These are phyloP conservation scores for Mola mola DNA, from an alignment of 2,113 vertebrate genomes.

Conservation along the genomic window DNA sequence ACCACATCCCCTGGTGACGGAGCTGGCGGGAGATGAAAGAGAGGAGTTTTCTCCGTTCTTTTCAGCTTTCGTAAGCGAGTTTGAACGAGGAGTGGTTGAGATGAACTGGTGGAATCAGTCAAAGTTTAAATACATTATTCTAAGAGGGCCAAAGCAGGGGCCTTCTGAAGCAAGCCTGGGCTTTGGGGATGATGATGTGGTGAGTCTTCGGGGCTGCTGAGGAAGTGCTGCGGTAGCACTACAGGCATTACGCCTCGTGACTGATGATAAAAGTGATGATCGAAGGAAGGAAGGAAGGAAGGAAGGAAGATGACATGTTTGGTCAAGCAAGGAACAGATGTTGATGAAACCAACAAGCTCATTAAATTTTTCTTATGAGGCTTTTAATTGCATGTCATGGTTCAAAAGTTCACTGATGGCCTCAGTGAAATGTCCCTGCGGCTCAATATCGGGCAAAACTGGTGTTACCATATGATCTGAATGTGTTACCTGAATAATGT, in stretches of 20 bases:
- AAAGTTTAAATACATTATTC: no score
- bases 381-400: constrained; percentile 44
- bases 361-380: constrained; percentile 40
- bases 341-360: constrained; percentile 25
- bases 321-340: constrained; percentile 28
- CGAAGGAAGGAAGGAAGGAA: no score
- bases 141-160: no score
- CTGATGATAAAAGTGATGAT: neutral
- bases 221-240: constrained; percentile 5
- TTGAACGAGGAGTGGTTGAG: constrained; percentile 22
- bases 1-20: constrained; percentile 44
- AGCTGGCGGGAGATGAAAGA: constrained; percentile 62
- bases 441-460: neutral
- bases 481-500: no score
- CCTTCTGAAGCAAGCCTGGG: no score
- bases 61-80: constrained; percentile 39
- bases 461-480: no score
- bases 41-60: constrained; percentile 40
- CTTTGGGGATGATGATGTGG: no score
- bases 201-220: constrained; percentile 13
- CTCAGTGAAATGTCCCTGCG: constrained; percentile 8
- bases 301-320: constrained; percentile 10
- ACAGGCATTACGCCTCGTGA: neutral
- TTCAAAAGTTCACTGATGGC: constrained; percentile 50
- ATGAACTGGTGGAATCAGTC: constrained; percentile 27